phyloP scores from a whole-genome alignment of 92 coral and sea anemone genomes.

The Porites evermanni region DNA sequence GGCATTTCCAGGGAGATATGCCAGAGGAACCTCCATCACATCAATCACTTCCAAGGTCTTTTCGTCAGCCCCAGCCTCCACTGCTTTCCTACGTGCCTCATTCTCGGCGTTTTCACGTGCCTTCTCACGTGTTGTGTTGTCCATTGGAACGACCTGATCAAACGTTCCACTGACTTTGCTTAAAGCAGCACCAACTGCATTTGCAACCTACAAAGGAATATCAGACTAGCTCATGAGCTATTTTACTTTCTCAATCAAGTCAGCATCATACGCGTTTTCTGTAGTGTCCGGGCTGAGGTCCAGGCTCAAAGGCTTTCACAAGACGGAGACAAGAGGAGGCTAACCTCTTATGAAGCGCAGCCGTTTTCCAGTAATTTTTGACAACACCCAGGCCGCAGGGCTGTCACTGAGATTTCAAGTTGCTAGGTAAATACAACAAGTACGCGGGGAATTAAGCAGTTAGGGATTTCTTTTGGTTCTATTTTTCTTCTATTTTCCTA shows the following conservation, averaged over 20 bases:
- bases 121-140: constrained; percentile 65
- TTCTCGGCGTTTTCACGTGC: constrained; percentile 62
- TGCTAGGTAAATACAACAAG: too few relatives aligned
- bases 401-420: too few relatives aligned
- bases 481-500: too few relatives aligned
- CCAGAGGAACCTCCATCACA: constrained; percentile 65
- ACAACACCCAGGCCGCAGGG: too few relatives aligned
- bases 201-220: constrained; percentile 72
- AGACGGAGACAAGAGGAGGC: too few relatives aligned
- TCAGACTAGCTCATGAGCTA: neutral
- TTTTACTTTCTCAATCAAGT: neutral
- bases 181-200: constrained; percentile 96
- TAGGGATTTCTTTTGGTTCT: too few relatives aligned
- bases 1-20: constrained; percentile 84
- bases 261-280: too few relatives aligned
- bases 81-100: constrained; percentile 71
- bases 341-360: too few relatives aligned
- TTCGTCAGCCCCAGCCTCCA: constrained; percentile 76
- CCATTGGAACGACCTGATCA: constrained; percentile 75
- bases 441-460: too few relatives aligned
- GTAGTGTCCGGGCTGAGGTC: too few relatives aligned
- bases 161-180: constrained; percentile 92
- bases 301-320: too few relatives aligned
- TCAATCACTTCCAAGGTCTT: constrained; percentile 75
- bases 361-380: too few relatives aligned